Evolutionary conservation across 2,797 vertebrate genomes (phyloP).

Genomic region (Aldrovandia affinis): DNA sequence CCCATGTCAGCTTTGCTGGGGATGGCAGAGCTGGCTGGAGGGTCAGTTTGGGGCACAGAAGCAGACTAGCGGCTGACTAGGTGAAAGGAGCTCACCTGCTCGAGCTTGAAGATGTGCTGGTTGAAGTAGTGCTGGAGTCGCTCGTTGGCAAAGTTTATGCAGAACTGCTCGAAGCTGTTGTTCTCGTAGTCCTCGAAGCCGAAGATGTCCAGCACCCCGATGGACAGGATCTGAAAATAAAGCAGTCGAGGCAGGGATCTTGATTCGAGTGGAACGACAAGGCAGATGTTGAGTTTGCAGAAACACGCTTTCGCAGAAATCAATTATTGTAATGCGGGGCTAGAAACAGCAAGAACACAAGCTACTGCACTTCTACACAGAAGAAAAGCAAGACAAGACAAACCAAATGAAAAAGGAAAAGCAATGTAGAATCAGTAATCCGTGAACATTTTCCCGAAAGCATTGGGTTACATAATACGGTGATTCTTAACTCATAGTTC

Average conservation of each 20-base stretch:
- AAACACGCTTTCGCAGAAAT: background rate
- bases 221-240: slow-evolving; percentile 88
- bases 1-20: too few species aligned
- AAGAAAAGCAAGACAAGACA: background rate
- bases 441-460: background rate
- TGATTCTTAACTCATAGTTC: background rate
- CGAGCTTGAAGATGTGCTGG: slow-evolving; percentile 97
- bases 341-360: background rate
- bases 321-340: background rate
- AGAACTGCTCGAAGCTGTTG: slow-evolving; percentile 98
- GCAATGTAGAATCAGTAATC: background rate
- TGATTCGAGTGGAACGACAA: background rate
- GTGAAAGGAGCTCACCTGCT: slow-evolving; percentile 79
- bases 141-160: slow-evolving; percentile 98
- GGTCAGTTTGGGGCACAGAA: too few species aligned
- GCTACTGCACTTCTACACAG: background rate
- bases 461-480: background rate
- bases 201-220: slow-evolving; percentile 97
- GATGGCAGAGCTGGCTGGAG: background rate
- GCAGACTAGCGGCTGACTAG: background rate
- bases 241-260: background rate
- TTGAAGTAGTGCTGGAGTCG: slow-evolving; percentile 98
- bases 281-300: background rate
- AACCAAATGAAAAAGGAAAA: background rate
- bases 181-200: slow-evolving; percentile 99